Evolutionary conservation across 2,113 vertebrate species (phyloP), one percentile per base, ranked within the genome.

Genomic region (Ptychochromis oligacanthus): DNA sequence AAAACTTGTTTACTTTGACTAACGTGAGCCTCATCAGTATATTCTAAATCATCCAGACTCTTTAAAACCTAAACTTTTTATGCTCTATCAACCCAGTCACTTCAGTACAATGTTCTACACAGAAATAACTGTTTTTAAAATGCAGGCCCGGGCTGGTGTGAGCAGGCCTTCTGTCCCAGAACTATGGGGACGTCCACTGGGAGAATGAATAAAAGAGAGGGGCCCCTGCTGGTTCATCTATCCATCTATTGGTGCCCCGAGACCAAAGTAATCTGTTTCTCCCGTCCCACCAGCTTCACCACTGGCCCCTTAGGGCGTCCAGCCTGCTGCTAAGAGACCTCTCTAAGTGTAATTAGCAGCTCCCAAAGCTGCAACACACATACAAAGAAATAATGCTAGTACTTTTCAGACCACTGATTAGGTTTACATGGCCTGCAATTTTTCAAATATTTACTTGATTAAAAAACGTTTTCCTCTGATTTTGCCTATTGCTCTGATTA

Each of bases 151-250:
- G 64, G 26, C 76, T 55, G 49, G 78, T 59, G 90, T 70, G 77
- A 75, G 77, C 26, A 43, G 92, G 81, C 85, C 83, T 92, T 87
- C 86, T 85, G 87, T 88, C 56, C 80, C 72, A 72, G 84, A 92
- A 91, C 86, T 91, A 89, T 91, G 76, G 88, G 82, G 67, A 58
- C 88, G 92, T 92, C 93, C 92, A 85, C 91, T 89, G 93, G 90
- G 93, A 87, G 89, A 89, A 94, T 94, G 93, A 95, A 95, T 94
- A 95, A 93, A 93, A 93, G 90, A 94, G 91, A 83, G 95, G 94
- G 93, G 62, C 96, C 96, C 96, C 96, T 96, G 94, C 96, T 97
- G 97, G 95, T 95, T 95, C 95, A 95, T 96, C 95, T 96, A 96
- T 94, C 94, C 94, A 88, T 96, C 96, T 97, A 97, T 96, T 96